These are phyloP conservation scores for Oxygymnocypris stewartii DNA, from an alignment of 2,113 vertebrate species.

Conservation along the genomic window DNA sequence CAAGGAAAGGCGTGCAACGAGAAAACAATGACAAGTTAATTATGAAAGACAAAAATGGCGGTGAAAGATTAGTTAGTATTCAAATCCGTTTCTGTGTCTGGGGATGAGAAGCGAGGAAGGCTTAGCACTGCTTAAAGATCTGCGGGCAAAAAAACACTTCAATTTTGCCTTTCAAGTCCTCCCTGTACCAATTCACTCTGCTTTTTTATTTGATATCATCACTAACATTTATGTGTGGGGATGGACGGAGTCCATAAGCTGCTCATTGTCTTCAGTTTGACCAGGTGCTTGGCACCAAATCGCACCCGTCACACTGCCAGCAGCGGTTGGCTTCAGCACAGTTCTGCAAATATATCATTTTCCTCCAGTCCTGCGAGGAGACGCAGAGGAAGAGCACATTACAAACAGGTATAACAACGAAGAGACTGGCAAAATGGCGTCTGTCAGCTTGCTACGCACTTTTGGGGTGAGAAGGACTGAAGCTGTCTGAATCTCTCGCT, in stretches of 20 bases:
- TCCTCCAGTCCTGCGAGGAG: slow-evolving; percentile 57
- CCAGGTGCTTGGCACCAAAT: slow-evolving; percentile 79
- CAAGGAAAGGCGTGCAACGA: slow-evolving; percentile 35
- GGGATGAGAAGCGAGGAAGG: slow-evolving; percentile 48
- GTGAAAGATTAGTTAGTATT: slow-evolving; percentile 53
- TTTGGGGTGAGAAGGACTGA: slow-evolving; percentile 30
- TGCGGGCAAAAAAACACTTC: slow-evolving; percentile 52
- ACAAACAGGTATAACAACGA: slow-evolving; percentile 34
- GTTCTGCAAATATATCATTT: slow-evolving; percentile 69
- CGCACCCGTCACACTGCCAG: slow-evolving; percentile 68
- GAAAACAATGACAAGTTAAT: slow-evolving; percentile 59
- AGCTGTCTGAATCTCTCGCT: slow-evolving; percentile 37
- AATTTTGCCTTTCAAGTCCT: slow-evolving; percentile 68
- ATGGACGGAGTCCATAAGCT: slow-evolving; percentile 75
- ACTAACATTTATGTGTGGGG: slow-evolving; percentile 63
- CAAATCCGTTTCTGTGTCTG: slow-evolving; percentile 56
- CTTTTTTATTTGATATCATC: slow-evolving; percentile 66
- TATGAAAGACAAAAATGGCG: slow-evolving; percentile 53
- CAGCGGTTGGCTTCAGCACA: slow-evolving; percentile 69
- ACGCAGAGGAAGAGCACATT: slow-evolving; percentile 42
- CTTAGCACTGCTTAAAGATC: slow-evolving; percentile 50
- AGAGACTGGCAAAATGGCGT: slow-evolving; percentile 35
- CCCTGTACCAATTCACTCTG: slow-evolving; percentile 64
- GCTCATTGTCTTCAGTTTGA: slow-evolving; percentile 79
- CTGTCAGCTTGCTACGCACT: slow-evolving; percentile 46